Percentiles rank a stretch among this genome's conserved stretches.
Evolutionary conservation across 1,140 invertebrate species (phyloP).

Genomic region (Steinernema khuongi): DNA sequence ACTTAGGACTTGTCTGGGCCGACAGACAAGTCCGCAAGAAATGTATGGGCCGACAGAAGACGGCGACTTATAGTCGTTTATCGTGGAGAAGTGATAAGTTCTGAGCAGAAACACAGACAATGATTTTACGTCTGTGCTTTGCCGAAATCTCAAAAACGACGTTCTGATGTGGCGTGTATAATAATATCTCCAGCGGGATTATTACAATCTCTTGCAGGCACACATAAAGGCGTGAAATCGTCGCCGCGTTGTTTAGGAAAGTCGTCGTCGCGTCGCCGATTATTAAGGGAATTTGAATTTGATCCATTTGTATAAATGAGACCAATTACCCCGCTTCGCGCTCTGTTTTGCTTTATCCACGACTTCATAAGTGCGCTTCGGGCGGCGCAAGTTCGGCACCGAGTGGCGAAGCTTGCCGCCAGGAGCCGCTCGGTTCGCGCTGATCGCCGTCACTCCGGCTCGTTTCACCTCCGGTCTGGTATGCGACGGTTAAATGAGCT

Average conservation of each 20-base stretch:
- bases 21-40: no score
- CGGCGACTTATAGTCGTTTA: no score
- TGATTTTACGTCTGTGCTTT: no score
- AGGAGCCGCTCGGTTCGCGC: neutral
- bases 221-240: neutral
- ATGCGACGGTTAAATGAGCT: constrained; percentile 11
- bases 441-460: neutral
- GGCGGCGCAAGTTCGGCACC: neutral
- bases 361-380: neutral
- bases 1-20: no score
- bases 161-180: neutral
- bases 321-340: constrained; percentile 7
- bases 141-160: neutral
- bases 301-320: constrained; percentile 13
- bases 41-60: no score
- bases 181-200: neutral
- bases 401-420: neutral
- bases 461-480: constrained; percentile 9
- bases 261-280: neutral
- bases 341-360: constrained; percentile 1
- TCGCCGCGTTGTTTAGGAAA: no score
- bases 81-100: no score
- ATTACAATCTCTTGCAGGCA: neutral
- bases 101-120: no score
- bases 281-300: constrained; percentile 13